Evolutionary conservation across 2,113 vertebrate species (phyloP), one percentile per base, ranked within the genome.

Genomic region (Struthidea cinerea): DNA sequence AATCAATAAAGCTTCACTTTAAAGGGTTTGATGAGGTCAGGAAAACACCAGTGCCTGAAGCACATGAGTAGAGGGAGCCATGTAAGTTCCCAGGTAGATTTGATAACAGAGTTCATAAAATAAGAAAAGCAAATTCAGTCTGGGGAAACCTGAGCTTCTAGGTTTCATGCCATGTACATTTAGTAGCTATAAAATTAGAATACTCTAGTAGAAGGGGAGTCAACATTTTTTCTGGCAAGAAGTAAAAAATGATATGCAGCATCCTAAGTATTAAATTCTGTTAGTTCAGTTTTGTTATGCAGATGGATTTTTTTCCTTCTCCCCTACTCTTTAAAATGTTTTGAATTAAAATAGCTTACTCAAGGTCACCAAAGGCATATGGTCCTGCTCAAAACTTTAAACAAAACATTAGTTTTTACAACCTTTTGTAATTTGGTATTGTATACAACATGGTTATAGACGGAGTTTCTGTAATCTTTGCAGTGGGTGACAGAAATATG

Each of bases 401-500:
- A 98, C 98, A 98, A 98, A 98, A 98, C 98, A 98, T 98, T 98
- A 98, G 98, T 98, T 98, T 98, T 98, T 98, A 98, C 98, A 98
- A 98, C 98, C 98, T 98, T 98, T 98, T 98, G 98, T 98, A 98
- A 98, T 98, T 98, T 96, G 97, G 98, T 98, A 98, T 98, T 98
- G 98, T 98, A 98, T 97, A 98, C 98, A 98, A 98, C 98, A 98
- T 95, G 97, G 96, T 93, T 97, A 96, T 98, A 96, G 96, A 96
- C 33, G 20, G 97, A 94, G 95, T 98, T 98, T 97, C 98, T 98
- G 97, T 98, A 98, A 98, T 98, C 98, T 98, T 98, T 98, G 97
- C 98, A 98, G 97, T 97, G 98, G 98, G 98, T 98, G 98, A 98
- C 98, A 98, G 98, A 98, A 98, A 98, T 98, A 98, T 98, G 98